Conservation (phyloP, 2,797 vertebrate species). For the Rachycentron canadum region DNA sequence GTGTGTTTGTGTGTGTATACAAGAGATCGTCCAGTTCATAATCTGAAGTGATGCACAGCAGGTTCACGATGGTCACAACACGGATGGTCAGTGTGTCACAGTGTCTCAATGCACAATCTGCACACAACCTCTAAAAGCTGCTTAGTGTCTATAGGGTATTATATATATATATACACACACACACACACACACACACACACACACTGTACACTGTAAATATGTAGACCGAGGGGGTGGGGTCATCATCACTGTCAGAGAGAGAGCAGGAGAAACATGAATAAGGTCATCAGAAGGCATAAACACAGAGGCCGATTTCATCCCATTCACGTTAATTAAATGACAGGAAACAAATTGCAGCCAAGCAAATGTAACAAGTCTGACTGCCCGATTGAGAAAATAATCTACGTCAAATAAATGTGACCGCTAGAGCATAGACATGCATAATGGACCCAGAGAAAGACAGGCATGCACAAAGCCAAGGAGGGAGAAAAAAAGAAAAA, state of each 20-base stretch:
- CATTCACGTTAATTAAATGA: conserved; percentile 62
- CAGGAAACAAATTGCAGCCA: conserved; percentile 48
- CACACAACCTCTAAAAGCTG: conserved; percentile 40
- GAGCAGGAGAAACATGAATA: conserved; percentile 11
- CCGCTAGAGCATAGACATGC: conserved; percentile 57
- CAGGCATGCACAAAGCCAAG: conserved; percentile 56
- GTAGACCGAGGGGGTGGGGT: background rate
- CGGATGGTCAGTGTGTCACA: conserved; percentile 3
- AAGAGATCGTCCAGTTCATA: conserved; percentile 18
- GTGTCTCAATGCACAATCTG: conserved; percentile 48
- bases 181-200: too few relatives aligned
- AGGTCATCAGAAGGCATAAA: conserved; percentile 55
- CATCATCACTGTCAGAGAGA: background rate
- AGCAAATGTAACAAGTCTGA: conserved; percentile 47
- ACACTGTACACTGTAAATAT: conserved; percentile 24
- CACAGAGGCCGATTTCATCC: conserved; percentile 29
- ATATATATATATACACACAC: background rate
- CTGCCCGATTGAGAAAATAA: conserved; percentile 52
- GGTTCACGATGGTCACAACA: conserved; percentile 26
- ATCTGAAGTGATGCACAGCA: conserved; percentile 28
- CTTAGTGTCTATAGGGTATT: conserved; percentile 30
- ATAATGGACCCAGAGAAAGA: conserved; percentile 67
- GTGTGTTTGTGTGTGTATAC: background rate
- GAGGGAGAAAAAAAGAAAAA: background rate
- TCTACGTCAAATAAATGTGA: conserved; percentile 55